These are phyloP conservation scores for Cyanoramphus novaezelandiae DNA, from an alignment of 2,113 vertebrate species.

Conservation along the genomic window DNA sequence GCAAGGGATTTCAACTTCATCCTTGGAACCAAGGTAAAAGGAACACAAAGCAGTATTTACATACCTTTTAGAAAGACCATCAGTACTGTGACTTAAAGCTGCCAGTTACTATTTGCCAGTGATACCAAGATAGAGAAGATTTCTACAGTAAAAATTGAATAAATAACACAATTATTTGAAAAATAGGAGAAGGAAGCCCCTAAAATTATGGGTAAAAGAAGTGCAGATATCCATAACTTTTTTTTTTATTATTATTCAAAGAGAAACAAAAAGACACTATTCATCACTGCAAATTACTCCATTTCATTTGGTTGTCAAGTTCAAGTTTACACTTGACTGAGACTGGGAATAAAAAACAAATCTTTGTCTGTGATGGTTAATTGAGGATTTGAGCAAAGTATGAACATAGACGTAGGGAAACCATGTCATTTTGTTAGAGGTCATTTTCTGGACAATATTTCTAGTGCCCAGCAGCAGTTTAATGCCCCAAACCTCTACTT, in stretches of 20 bases:
- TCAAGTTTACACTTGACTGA: not conserved
- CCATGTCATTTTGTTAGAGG: conserved; percentile 26
- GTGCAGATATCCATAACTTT: not conserved
- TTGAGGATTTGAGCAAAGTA: not conserved
- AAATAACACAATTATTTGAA: not conserved
- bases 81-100: not conserved
- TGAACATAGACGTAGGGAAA: conserved; percentile 17
- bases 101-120: not conserved
- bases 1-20: not conserved
- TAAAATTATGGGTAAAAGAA: not conserved
- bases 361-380: not conserved
- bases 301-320: not conserved
- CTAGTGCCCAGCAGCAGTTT: not conserved
- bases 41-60: not conserved
- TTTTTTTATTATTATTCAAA: not conserved
- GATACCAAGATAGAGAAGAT: not conserved
- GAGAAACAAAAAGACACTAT: not conserved
- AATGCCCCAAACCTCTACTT: not conserved
- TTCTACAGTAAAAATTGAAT: not conserved
- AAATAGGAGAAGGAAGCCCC: not conserved
- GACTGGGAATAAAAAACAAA: not conserved
- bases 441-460: conserved; percentile 39
- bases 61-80: not conserved
- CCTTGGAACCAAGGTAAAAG: not conserved
- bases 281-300: not conserved